Conservation (phyloP, 2,113 vertebrate genomes). For the Paraplagusia blochii region DNA sequence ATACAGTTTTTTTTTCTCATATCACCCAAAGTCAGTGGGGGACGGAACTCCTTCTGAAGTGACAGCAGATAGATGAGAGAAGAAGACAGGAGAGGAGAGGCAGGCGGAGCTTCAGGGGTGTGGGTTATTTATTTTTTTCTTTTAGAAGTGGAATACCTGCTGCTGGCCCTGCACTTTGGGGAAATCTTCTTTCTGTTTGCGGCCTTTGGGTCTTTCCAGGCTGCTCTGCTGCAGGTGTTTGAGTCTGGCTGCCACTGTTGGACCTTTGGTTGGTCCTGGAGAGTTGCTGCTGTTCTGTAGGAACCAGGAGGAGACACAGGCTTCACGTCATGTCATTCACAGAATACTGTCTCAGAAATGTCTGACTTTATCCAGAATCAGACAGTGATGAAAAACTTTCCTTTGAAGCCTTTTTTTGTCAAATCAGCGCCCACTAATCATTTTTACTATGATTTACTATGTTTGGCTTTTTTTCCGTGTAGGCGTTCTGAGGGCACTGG, state of each 20-base stretch:
- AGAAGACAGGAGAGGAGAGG: constrained; percentile 17
- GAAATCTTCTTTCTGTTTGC: constrained; percentile 90
- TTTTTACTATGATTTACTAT: background rate
- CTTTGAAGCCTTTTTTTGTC: background rate
- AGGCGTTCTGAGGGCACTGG: too few species aligned
- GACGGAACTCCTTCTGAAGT: constrained; percentile 11
- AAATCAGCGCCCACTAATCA: background rate
- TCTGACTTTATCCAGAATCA: too few species aligned
- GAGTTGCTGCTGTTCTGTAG: constrained; percentile 71
- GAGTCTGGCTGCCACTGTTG: constrained; percentile 82
- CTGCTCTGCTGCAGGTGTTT: constrained; percentile 87
- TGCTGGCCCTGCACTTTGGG: constrained; percentile 89
- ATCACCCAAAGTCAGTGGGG: constrained; percentile 4
- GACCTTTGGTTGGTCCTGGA: constrained; percentile 84
- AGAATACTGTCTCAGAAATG: too few species aligned
- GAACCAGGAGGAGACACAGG: background rate
- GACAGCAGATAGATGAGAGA: constrained; percentile 6
- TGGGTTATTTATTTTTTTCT: background rate
- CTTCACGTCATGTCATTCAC: background rate
- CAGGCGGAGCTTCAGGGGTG: constrained; percentile 34
- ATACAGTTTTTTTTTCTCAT: constrained; percentile 21
- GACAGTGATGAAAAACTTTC: too few species aligned
- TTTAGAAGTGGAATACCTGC: constrained; percentile 87
- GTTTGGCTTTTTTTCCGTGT: background rate
- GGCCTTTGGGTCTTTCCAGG: constrained; percentile 85